Evolutionary conservation across 2,888 invertebrate genomes (phyloP).

Genomic region (Endotricha flammealis): DNA sequence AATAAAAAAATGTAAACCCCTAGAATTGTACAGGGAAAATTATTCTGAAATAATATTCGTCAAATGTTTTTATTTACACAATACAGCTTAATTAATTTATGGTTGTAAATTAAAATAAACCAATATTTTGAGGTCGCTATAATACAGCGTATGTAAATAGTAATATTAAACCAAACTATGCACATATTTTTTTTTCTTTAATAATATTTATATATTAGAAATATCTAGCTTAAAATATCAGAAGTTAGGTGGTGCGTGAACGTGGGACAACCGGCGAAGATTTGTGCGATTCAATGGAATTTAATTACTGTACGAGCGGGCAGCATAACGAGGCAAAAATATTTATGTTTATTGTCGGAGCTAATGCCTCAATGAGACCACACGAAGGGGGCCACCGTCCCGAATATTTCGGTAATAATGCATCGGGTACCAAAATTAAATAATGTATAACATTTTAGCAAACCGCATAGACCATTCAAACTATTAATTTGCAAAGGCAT

Average conservation of each 20-base stretch:
- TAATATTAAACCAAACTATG: too few species aligned
- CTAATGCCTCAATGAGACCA: constrained; percentile 65
- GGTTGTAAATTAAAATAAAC: too few species aligned
- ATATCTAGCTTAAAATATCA: too few species aligned
- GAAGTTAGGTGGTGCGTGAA: constrained; percentile 33
- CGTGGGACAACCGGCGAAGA: constrained; percentile 47
- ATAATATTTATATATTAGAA: too few species aligned
- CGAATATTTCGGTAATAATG: constrained; percentile 22
- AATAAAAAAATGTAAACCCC: background rate
- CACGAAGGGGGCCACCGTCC: constrained; percentile 32
- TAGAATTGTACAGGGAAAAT: too few species aligned
- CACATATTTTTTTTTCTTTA: too few species aligned
- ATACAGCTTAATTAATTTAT: too few species aligned
- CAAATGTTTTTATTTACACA: too few species aligned
- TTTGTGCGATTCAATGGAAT: constrained; percentile 75
- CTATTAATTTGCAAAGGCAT: background rate
- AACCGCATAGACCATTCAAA: background rate
- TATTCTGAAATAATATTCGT: too few species aligned
- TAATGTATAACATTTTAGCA: constrained; percentile 3
- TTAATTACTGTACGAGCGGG: constrained; percentile 68
- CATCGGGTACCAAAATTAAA: constrained; percentile 3
- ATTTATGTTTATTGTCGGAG: constrained; percentile 73
- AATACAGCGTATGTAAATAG: too few species aligned
- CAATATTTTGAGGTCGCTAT: too few species aligned
- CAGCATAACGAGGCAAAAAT: constrained; percentile 72